These are phyloP conservation scores for Phrynocephalus versicolor DNA, from an alignment of 2,113 vertebrate species.

Conservation along the genomic window DNA sequence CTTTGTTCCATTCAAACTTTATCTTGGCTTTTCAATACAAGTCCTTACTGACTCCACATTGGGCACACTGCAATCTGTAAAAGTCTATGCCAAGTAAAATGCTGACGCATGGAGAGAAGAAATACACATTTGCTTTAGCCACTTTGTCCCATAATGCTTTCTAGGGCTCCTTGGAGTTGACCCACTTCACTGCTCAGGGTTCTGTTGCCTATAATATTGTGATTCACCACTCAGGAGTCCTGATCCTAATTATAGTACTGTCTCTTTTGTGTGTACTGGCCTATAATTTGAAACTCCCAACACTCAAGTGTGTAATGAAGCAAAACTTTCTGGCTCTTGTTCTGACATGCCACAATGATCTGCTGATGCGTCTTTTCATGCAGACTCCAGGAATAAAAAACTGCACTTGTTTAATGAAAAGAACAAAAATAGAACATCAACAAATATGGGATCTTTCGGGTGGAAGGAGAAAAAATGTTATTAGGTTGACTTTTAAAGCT, in stretches of 20 bases:
- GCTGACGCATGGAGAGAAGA: neutral
- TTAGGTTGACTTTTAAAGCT: conserved; percentile 15
- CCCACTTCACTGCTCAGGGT: neutral
- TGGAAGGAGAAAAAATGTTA: neutral
- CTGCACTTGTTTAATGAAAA: conserved; percentile 7
- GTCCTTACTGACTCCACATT: no score
- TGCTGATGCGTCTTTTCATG: conserved; percentile 31
- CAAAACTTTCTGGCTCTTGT: conserved; percentile 36
- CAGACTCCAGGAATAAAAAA: conserved; percentile 35
- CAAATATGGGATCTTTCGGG: conserved; percentile 25
- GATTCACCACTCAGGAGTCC: conserved; percentile 43
- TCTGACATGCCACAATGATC: conserved; percentile 43
- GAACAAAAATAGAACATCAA: conserved; percentile 36
- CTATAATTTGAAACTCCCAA: conserved; percentile 66
- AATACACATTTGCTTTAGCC: neutral
- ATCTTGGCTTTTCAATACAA: no score
- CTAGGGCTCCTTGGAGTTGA: conserved; percentile 31
- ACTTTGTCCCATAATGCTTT: neutral
- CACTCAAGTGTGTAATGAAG: conserved; percentile 55
- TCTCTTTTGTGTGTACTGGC: conserved; percentile 33
- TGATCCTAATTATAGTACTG: conserved; percentile 44
- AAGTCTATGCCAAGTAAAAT: neutral
- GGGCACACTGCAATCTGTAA: neutral
- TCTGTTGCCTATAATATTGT: neutral
- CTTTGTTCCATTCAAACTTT: no score